Base-by-base conservation (phyloP, 2,888 invertebrate species). In the Steinernema carpocapsae region DNA sequence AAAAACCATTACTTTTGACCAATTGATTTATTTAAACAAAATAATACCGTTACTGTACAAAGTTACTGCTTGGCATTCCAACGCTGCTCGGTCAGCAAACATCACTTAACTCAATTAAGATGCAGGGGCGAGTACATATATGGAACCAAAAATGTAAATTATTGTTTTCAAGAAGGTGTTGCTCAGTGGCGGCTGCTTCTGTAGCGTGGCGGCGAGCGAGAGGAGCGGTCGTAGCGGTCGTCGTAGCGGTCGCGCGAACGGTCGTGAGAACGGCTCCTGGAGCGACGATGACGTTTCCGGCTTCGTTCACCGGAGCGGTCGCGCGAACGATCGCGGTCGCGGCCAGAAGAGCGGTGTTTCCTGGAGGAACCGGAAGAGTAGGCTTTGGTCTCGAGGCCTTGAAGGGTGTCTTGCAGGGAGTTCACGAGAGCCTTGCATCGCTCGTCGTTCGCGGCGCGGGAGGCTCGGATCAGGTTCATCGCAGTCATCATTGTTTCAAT, bases 401-500 rank as follows among this genome's bases (percentile, higher is more conserved):
- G 93, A 51, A 99, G 90, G 0, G 97, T 97, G 88, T 99, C 97
- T 89, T 96, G 94, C 43, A 80, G 74, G 12, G 96, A 95, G 83
- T 94, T 95, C 81, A 99, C 95, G 74, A 99, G 90, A 84, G 97
- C 97, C 90, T 97, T 96, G 90, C 99, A 99, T 52, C 99, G 92
- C 88, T 99, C 99, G 89, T 99, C 97, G 84, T 93, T 92, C 0
- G 95, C 93, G 64, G 95, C 94, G 90, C 95, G 94, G 74, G 97
- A 97, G 90, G 97, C 97, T 88, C 97, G 97, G 83, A 99, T 99
- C 75, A 99, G 91, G 10, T 97, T 96, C 85, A 99, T 97, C 7
- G 99, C 99, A 0, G 99, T 99, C 76, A 97, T 95, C 79, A 99
- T 91, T 1, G 99, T 99, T 90, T 99, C 97, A 79, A 99, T 96